Conservation (phyloP, 2,888 invertebrate species). For the Leptinotarsa peninsularis region DNA sequence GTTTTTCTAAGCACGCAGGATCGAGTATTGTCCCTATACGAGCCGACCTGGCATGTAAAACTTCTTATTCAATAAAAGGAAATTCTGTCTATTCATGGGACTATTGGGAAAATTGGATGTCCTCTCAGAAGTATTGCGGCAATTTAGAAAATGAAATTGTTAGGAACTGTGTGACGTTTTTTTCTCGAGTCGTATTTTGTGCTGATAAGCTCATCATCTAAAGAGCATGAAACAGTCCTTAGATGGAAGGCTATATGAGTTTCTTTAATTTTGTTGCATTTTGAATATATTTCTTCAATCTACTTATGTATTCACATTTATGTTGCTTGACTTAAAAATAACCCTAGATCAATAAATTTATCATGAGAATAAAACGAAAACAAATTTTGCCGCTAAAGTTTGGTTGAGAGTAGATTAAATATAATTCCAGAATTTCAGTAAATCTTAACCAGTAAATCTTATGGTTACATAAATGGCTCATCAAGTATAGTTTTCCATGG, state of each 20-base stretch:
- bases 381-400: too few relatives aligned
- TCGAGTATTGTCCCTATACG: constrained; percentile 4
- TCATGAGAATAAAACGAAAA: too few relatives aligned
- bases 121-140: constrained; percentile 26
- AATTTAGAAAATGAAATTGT: constrained; percentile 31
- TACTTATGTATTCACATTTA: too few relatives aligned
- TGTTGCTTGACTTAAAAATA: too few relatives aligned
- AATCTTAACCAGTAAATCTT: too few relatives aligned
- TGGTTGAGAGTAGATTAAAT: too few relatives aligned
- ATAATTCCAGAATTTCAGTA: too few relatives aligned
- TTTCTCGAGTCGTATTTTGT: background rate
- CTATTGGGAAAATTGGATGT: constrained; percentile 33
- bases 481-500: too few relatives aligned
- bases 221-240: background rate
- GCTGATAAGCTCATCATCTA: background rate
- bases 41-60: constrained; percentile 30
- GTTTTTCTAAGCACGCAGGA: constrained; percentile 40
- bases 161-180: background rate
- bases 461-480: too few relatives aligned
- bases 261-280: too few relatives aligned
- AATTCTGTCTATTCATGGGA: constrained; percentile 36
- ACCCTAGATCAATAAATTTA: too few relatives aligned
- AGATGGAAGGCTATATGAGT: background rate
- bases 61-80: constrained; percentile 36
- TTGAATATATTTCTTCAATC: too few relatives aligned